These are phyloP conservation scores for Branchellion lobata DNA, from an alignment of 2,888 invertebrate genomes.

Conservation along the genomic window DNA sequence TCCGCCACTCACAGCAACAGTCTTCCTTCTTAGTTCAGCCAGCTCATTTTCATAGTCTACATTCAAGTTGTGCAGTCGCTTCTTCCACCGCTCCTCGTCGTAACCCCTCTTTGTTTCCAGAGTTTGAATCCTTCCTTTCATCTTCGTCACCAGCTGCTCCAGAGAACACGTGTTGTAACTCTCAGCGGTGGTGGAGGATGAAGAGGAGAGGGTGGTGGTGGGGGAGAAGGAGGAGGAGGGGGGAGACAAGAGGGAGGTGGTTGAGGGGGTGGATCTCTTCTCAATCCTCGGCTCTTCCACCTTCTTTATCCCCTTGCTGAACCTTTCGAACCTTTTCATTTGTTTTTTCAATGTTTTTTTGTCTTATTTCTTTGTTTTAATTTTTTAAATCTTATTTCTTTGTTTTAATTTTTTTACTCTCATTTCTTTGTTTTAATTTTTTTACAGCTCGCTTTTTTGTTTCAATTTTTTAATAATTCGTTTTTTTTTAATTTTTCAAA, in stretches of 20 bases:
- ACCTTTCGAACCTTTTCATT: slow-evolving; percentile 56
- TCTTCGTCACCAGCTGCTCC: slow-evolving; percentile 16
- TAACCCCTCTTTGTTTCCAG: neutral
- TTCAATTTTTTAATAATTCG: too few relatives aligned
- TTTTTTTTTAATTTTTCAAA: too few relatives aligned
- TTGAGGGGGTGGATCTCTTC: neutral
- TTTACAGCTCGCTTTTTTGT: neutral
- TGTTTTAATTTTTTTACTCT: neutral
- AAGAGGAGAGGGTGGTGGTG: neutral
- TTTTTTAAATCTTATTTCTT: neutral
- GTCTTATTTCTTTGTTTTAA: too few relatives aligned
- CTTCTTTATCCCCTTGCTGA: slow-evolving; percentile 70
- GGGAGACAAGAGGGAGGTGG: neutral
- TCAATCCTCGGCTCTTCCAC: slow-evolving; percentile 58
- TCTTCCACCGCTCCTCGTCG: slow-evolving; percentile 37
- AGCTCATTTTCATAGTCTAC: slow-evolving; percentile 31
- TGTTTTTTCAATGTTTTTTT: slow-evolving; percentile 58
- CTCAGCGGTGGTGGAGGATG: neutral
- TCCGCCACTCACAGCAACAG: neutral
- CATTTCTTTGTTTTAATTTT: too few relatives aligned
- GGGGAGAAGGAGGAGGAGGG: neutral
- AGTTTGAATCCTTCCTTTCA: neutral
- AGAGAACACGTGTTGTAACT: neutral
- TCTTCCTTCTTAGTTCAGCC: slow-evolving; percentile 1
- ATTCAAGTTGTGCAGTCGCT: slow-evolving; percentile 10